A percentile compares a stretch with the other conserved stretches of the same genome.
These are phyloP conservation scores for Rosalia funebris DNA, from an alignment of 2,888 invertebrate species.

Conservation along the genomic window DNA sequence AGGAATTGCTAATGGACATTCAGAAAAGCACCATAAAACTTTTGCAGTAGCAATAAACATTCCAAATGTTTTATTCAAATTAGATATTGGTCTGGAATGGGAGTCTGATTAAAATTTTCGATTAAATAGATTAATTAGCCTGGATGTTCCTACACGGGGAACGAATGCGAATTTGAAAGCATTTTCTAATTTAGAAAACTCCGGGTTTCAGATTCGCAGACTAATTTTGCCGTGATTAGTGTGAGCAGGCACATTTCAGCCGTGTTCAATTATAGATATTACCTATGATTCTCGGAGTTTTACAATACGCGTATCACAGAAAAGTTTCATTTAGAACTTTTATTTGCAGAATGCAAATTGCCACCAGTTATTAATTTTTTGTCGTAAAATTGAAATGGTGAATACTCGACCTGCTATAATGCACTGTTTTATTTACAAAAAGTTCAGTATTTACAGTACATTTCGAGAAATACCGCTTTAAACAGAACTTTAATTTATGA, in stretches of 20 bases:
- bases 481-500: too few species aligned
- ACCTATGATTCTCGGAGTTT: constrained; percentile 10
- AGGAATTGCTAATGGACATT: not conserved
- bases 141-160: constrained; percentile 10
- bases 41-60: constrained; percentile 37
- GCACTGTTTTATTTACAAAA: too few species aligned
- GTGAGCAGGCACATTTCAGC: constrained; percentile 40
- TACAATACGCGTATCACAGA: not conserved
- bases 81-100: constrained; percentile 35
- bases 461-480: too few species aligned
- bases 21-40: constrained; percentile 16
- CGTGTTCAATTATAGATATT: constrained; percentile 45
- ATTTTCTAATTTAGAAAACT: constrained; percentile 53
- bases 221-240: constrained; percentile 52
- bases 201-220: constrained; percentile 51
- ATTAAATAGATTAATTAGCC: constrained; percentile 42
- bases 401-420: too few species aligned
- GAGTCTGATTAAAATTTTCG: constrained; percentile 42
- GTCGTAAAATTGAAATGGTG: too few species aligned
- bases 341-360: too few species aligned
- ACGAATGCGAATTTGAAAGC: constrained; percentile 45
- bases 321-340: not conserved
- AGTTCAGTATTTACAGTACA: too few species aligned
- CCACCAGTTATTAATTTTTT: too few species aligned
- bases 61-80: constrained; percentile 40